Evolutionary conservation across 2,888 invertebrate genomes (phyloP).

Genomic region (Aquatica leii): DNA sequence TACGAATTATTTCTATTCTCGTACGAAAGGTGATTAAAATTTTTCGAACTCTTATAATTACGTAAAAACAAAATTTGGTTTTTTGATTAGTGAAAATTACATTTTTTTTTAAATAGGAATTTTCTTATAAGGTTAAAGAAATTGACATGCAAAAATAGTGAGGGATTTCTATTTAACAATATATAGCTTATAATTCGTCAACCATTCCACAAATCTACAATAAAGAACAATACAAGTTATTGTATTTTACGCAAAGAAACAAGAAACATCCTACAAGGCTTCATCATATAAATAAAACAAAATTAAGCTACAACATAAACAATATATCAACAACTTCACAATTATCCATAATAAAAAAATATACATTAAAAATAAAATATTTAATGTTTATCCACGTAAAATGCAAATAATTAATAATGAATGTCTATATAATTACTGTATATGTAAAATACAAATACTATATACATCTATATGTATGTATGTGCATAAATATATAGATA

Average conservation of each 20-base stretch:
- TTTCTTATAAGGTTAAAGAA: constrained; percentile 16
- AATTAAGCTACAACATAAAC: constrained; percentile 60
- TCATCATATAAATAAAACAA: constrained; percentile 55
- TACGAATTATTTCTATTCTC: too few species aligned
- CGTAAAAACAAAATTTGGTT: too few species aligned
- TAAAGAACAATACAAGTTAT: constrained; percentile 62
- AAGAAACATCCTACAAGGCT: constrained; percentile 58
- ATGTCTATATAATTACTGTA: constrained; percentile 44
- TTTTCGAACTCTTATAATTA: too few species aligned
- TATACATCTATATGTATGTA: constrained; percentile 35
- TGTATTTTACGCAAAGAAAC: constrained; percentile 59
- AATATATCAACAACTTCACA: constrained; percentile 60
- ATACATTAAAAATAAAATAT: constrained; percentile 53
- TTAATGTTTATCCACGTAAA: constrained; percentile 59
- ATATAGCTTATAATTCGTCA: constrained; percentile 64
- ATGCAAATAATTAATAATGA: constrained; percentile 56
- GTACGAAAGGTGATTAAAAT: too few species aligned
- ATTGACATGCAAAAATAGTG: constrained; percentile 55
- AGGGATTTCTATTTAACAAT: constrained; percentile 65
- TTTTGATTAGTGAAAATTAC: neutral
- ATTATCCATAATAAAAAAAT: constrained; percentile 54
- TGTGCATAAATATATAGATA: constrained; percentile 23
- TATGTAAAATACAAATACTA: constrained; percentile 47
- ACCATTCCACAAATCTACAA: constrained; percentile 65
- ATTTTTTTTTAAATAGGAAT: constrained; percentile 10